Percentiles rank a stretch among this genome's conserved stretches.
phyloP scores from a whole-genome alignment of 2,888 invertebrate species.

The Sceliomorpha sp. region DNA sequence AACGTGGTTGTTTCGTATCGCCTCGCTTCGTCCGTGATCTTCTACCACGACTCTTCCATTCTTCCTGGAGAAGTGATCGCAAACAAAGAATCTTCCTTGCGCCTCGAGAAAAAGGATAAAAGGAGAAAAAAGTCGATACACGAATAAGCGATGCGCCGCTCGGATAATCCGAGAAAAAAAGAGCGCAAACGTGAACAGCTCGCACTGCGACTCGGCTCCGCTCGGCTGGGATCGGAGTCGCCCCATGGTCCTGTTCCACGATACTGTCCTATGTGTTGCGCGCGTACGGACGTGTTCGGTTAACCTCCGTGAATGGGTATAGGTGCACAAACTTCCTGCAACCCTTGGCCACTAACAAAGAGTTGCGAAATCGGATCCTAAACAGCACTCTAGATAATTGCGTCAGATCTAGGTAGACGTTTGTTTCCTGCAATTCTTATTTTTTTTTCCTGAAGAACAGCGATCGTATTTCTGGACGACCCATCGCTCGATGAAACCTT shows the following conservation, averaged over 20 bases:
- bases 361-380: background rate
- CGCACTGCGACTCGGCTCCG: constrained; percentile 60
- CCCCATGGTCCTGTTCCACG: constrained; percentile 35
- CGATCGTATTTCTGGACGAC: too few species aligned
- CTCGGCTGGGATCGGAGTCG: constrained; percentile 45
- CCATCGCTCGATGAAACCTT: too few species aligned
- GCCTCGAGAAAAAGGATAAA: constrained; percentile 72
- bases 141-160: constrained; percentile 79
- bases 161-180: constrained; percentile 78
- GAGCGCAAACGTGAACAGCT: constrained; percentile 71
- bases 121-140: constrained; percentile 74
- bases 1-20: constrained; percentile 55
- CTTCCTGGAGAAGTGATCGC: constrained; percentile 74
- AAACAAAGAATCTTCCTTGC: constrained; percentile 78
- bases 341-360: background rate
- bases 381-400: too few species aligned
- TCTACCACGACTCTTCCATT: constrained; percentile 59
- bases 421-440: too few species aligned
- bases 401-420: too few species aligned
- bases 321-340: constrained; percentile 13
- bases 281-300: constrained; percentile 8
- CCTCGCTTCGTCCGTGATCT: constrained; percentile 51
- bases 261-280: constrained; percentile 15
- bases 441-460: too few species aligned
- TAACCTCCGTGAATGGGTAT: constrained; percentile 13